Evolutionary conservation across 2,113 vertebrate species (phyloP), one percentile per base, ranked within the genome.

Genomic region (Nesoenas mayeri): DNA sequence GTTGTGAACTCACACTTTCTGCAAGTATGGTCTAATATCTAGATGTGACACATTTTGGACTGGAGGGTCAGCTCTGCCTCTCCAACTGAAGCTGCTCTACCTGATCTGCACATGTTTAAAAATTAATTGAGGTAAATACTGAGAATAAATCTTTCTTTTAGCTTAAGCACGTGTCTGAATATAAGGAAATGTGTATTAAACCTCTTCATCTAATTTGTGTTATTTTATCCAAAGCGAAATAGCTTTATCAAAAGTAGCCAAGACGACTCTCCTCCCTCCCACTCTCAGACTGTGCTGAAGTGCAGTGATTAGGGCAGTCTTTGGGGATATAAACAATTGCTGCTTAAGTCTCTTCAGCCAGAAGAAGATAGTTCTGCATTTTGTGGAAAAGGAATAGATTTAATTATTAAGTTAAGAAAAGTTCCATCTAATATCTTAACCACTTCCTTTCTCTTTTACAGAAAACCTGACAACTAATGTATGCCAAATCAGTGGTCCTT

Each of bases 401-500:
- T 74, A 42, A 64, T 51, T 0, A 86, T 61, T 70, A 80, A 36
- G 7, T 61, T 58, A 42, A 48, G 12, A 21, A 73, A 88, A 85
- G 8, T 62, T 85, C 15, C 6, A 34, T 58, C 9, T 25, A 70
- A 20, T 26, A 9, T 6, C 10, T 82, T 58, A 79, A 79, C 15
- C 11, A 40, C 9, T 81, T 86, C 17, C 17, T 80, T 79, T 72
- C 32, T 50, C 42, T 71, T 91, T 80, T 75, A 66, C 31, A 79
- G 54, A 65, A 83, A 89, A 67, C 2, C 2, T 60, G 53, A 50
- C 9, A 62, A 79, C 26, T 66, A 51, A 34, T 12, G 32, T 8
- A 10, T 10, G 9, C 3, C 51, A 91, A 82, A 62, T 58, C 61
- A 65, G 8, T 0, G 0, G 20, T n/a, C 17, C 12, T 69, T 62